Percentiles rank a stretch among this genome's conserved stretches.
Conservation (phyloP, 2,113 vertebrate species). For the Varanus komodoensis region DNA sequence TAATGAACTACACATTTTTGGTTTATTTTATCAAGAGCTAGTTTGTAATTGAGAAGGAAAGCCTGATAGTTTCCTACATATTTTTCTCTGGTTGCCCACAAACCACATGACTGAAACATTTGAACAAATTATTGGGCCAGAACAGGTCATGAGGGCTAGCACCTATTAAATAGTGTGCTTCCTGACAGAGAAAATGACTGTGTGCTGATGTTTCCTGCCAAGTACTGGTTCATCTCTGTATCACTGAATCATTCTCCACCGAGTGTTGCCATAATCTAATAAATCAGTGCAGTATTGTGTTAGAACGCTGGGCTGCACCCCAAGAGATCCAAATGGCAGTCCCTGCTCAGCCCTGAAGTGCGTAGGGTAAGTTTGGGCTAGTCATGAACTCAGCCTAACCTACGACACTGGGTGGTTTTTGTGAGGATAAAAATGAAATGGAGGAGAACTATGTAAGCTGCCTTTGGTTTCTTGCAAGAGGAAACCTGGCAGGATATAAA, state of each 20-base stretch:
- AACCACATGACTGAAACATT: conserved; percentile 2
- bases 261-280: too few relatives aligned
- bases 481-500: too few relatives aligned
- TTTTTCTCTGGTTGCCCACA: conserved; percentile 28
- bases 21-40: conserved; percentile 42
- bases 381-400: too few relatives aligned
- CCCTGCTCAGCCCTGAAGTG: too few relatives aligned
- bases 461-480: too few relatives aligned
- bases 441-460: too few relatives aligned
- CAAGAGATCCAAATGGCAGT: too few relatives aligned
- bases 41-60: conserved; percentile 1
- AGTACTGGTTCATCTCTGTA: neutral
- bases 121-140: neutral
- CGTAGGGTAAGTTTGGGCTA: too few relatives aligned
- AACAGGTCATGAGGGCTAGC: neutral
- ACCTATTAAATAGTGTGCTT: neutral
- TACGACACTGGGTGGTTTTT: too few relatives aligned
- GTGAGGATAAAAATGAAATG: too few relatives aligned
- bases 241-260: neutral
- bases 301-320: too few relatives aligned
- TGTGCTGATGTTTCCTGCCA: neutral
- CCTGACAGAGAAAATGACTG: neutral
- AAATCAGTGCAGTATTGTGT: too few relatives aligned
- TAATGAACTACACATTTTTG: conserved; percentile 16
- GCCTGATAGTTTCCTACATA: conserved; percentile 8